A percentile compares a stretch with the other conserved stretches of the same genome.
Conservation (phyloP, 92 coral and sea anemone species). For the Porites divaricata region DNA sequence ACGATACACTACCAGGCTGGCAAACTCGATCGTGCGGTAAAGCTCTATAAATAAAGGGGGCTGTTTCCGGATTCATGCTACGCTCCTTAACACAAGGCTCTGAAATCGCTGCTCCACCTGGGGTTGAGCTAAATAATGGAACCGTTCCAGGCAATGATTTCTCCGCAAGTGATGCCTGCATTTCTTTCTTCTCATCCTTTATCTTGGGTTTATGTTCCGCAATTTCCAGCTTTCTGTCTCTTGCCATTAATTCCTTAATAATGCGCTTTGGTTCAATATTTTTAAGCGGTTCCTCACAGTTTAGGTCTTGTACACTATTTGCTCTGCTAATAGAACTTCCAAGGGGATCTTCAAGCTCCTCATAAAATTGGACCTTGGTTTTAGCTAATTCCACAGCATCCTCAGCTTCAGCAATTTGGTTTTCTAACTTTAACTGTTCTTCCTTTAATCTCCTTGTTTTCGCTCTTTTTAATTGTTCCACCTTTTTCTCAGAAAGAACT, state of each 20-base stretch:
- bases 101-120: not conserved
- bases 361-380: not conserved
- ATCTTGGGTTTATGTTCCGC: not conserved
- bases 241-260: too few species aligned
- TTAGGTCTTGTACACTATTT: too few species aligned
- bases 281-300: not conserved
- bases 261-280: too few species aligned
- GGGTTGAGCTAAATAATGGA: constrained; percentile 5
- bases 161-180: too few species aligned
- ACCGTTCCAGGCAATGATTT: not conserved
- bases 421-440: too few species aligned
- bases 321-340: too few species aligned
- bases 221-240: too few species aligned
- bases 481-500: not conserved
- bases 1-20: too few species aligned
- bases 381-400: too few species aligned
- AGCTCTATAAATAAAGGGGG: not conserved
- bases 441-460: too few species aligned
- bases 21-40: too few species aligned
- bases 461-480: not conserved
- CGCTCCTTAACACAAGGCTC: not conserved
- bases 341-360: not conserved
- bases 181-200: not conserved
- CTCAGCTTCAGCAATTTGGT: too few species aligned
- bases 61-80: not conserved